Evolutionary conservation across 2,797 vertebrate species (phyloP).

Genomic region (Meda fulgida): DNA sequence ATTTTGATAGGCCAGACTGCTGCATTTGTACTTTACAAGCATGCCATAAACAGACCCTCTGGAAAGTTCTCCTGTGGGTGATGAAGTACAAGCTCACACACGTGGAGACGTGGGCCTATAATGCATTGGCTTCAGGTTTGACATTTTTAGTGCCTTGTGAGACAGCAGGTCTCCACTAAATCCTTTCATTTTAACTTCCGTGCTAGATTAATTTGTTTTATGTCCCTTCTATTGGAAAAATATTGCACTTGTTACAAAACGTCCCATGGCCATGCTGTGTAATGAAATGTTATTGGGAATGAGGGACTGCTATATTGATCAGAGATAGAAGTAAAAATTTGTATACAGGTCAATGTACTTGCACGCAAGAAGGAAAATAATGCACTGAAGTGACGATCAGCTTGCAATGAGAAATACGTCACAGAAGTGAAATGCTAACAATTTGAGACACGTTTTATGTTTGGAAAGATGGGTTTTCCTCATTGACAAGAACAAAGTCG

Average conservation of each 20-base stretch:
- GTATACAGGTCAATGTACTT: background rate
- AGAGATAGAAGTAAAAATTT: background rate
- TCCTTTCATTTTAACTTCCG: conserved; percentile 13
- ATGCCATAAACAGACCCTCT: conserved; percentile 77
- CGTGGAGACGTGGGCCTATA: conserved; percentile 56
- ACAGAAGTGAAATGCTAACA: background rate
- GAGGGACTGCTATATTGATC: background rate
- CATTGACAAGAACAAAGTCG: background rate
- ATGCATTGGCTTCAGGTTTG: conserved; percentile 9
- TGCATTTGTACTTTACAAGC: conserved; percentile 78
- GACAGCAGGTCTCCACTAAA: conserved; percentile 18
- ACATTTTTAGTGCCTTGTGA: conserved; percentile 15
- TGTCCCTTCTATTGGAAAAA: background rate
- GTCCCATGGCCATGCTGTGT: background rate
- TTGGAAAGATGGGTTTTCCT: conserved; percentile 10
- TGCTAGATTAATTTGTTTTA: background rate
- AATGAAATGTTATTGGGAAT: background rate
- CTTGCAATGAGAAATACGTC: background rate
- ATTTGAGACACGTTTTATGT: background rate
- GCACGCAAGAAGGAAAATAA: background rate
- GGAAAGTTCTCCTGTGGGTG: conserved; percentile 68
- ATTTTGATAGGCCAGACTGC: conserved; percentile 74
- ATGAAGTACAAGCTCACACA: conserved; percentile 70
- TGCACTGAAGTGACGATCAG: background rate
- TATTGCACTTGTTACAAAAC: background rate